These are phyloP conservation scores for Fissipunctia ypsillon DNA, from an alignment of 2,888 invertebrate species.

Conservation along the genomic window DNA sequence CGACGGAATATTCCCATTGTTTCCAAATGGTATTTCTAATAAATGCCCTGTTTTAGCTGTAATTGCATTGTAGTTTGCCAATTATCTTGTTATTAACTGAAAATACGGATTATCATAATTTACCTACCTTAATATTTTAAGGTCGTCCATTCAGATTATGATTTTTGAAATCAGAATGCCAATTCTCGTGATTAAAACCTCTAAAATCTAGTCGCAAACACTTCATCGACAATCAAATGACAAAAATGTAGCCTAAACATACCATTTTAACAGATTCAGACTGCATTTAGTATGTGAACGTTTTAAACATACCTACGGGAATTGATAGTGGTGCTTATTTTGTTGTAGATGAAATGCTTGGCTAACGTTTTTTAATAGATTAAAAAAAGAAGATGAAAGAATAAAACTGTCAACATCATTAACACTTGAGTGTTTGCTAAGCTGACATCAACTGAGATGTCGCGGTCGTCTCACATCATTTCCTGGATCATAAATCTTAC, in stretches of 20 bases:
- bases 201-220: not conserved
- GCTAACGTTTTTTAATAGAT: too few relatives aligned
- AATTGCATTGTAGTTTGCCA: slow-evolving; percentile 41
- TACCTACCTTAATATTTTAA: not conserved
- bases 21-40: slow-evolving; percentile 75
- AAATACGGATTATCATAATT: slow-evolving; percentile 14
- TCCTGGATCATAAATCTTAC: not conserved
- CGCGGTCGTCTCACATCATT: not conserved
- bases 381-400: too few relatives aligned
- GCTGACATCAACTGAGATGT: not conserved
- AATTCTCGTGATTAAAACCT: not conserved
- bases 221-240: not conserved
- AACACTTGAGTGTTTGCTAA: not conserved
- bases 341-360: too few relatives aligned
- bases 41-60: slow-evolving; percentile 46
- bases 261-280: not conserved
- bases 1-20: slow-evolving; percentile 72
- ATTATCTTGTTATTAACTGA: slow-evolving; percentile 14
- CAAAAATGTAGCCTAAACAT: not conserved
- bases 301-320: too few relatives aligned
- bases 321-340: not conserved
- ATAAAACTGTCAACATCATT: not conserved
- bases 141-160: not conserved
- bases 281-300: not conserved
- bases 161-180: not conserved